These are phyloP conservation scores for Eupithecia dodoneata DNA, from an alignment of 2,888 invertebrate species.

Conservation along the genomic window DNA sequence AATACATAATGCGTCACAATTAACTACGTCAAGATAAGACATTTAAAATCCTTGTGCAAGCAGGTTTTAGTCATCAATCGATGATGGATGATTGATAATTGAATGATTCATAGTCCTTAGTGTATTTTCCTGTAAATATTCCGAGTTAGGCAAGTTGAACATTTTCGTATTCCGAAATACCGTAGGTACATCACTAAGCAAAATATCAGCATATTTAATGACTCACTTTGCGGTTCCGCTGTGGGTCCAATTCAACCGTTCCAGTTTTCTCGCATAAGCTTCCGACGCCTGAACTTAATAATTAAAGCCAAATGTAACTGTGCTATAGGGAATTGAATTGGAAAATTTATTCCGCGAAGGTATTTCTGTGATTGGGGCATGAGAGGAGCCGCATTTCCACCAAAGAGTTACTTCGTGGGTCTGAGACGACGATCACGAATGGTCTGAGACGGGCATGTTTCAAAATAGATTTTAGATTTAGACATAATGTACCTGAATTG, in stretches of 20 bases:
- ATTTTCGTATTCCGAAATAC: slow-evolving; percentile 8
- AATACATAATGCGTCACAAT: no score
- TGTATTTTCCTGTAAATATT: neutral
- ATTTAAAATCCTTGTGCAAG: neutral
- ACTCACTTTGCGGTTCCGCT: slow-evolving; percentile 35
- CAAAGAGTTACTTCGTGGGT: neutral
- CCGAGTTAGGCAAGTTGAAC: neutral
- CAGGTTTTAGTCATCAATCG: neutral
- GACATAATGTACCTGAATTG: neutral
- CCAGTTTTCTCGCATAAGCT: slow-evolving; percentile 34
- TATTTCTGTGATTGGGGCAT: slow-evolving; percentile 9
- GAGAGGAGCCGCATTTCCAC: neutral
- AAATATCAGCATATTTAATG: slow-evolving; percentile 35
- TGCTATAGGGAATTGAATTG: slow-evolving; percentile 35
- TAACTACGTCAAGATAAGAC: neutral
- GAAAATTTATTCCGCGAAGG: slow-evolving; percentile 25
- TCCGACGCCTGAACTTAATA: slow-evolving; percentile 33
- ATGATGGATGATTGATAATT: neutral
- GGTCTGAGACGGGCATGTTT: neutral
- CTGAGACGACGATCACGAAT: neutral
- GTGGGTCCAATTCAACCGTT: slow-evolving; percentile 31
- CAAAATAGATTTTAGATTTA: neutral
- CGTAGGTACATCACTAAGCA: slow-evolving; percentile 19
- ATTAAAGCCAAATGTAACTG: slow-evolving; percentile 38
- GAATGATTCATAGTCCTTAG: neutral